Evolutionary conservation across 2,888 invertebrate species (phyloP), one percentile per base, ranked within the genome.

Genomic region (Tricholauxania praeusta): DNA sequence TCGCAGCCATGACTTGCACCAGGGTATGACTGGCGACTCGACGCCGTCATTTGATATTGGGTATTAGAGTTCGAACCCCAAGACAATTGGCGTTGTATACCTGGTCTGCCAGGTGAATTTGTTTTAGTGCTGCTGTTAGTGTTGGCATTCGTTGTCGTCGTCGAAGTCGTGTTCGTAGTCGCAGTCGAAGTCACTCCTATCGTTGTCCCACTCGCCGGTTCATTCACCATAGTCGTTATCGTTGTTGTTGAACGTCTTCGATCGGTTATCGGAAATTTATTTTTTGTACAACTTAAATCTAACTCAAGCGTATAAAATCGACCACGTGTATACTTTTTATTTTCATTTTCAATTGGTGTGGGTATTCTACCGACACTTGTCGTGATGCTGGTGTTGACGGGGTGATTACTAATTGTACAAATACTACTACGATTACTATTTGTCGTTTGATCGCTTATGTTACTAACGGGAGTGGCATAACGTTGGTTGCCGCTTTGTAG

Each of bases 201-300:
- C 28, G 28, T 28, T 28, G 28, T 39, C 1, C 39, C 39, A 19
- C 49, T 32, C 55, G 70, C 32, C 15, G 72, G 51, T 32, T 51
- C 49, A 15, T 49, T 28, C 47, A 53, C 22, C 55, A 52, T 19
- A 14, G 39, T 47, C 39, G 17, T 14, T 49, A 28, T 28, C 15
- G 69, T 28, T 12, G 60, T 17, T 17, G n/a, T 59, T 15, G 53
- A 53, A 28, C 79, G 79, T 69, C 74, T 79, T 64, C 88, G 85
- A 79, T 87, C 85, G 73, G 86, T 88, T 77, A 90, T 90, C 77
- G 90, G 90, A 87, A 90, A 90, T 84, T 90, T 90, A 82, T 90
- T 90, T 78, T 90, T 89, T 78, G 89, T 89, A 83, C 89, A 90
- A 75, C 89, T 89, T 75, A 90, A 86, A 81, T 89, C 89, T 78